Evolutionary conservation across 1,140 invertebrate genomes (phyloP), one percentile per base, ranked within the genome.

Genomic region (Pogonognathellus flavescens): DNA sequence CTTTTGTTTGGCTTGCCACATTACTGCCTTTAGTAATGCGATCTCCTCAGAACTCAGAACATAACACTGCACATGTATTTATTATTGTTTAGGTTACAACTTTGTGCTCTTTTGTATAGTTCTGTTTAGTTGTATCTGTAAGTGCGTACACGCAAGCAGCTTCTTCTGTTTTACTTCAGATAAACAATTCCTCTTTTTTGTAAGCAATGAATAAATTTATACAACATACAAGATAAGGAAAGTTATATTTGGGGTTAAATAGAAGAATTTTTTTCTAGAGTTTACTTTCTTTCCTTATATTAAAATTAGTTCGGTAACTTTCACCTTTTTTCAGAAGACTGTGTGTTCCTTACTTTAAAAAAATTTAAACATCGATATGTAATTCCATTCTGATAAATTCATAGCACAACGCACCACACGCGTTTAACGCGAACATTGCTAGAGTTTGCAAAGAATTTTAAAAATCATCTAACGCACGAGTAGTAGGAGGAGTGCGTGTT

Each of bases 321-420:
- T 76, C 41, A 76, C 70, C 25, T 76, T 76, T 16, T 31, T 25
- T 76, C 25, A 25, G 70, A 49, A 72, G 66, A 72, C 66, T n/a
- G 31, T 72, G 25, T 16, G 25, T 6, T 41, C 41, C 70, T 76
- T n/a, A 49, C 49, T 76, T 31, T 76, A 49, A 76, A 31, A 76
- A 76, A 41, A 72, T 72, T 72, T 72, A 72, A 72, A 76, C 70
- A 76, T 76, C 49, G 70, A 76, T 31, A 49, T 76, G 25, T 76
- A 76, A 76, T 76, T 76, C 49, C 41, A 76, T 76, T 76, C 70
- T 76, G 31, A 76, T 76, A 14, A 49, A 50, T 76, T 76, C 70
- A 20, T 25, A 11, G 25, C 41, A 13, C n/a, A 76, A 76, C 70
- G 31, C n/a, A 50, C n/a, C n/a, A 76, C n/a, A 76, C n/a, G 70